A percentile compares a stretch with the other conserved stretches of the same genome.
Evolutionary conservation across 2,888 invertebrate species (phyloP).

Genomic region (Netelia virgata): DNA sequence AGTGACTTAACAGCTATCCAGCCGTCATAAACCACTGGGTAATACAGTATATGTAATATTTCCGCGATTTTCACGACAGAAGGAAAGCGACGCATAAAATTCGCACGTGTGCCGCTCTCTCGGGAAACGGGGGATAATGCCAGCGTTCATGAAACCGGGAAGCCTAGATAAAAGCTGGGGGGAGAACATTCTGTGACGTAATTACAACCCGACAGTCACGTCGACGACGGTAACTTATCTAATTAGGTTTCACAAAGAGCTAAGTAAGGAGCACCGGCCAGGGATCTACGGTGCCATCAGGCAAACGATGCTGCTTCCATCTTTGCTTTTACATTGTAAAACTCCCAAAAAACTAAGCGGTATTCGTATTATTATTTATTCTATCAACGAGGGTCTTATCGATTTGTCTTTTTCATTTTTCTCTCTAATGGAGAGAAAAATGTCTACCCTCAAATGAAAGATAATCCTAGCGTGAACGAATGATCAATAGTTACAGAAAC

Average conservation of each 20-base stretch:
- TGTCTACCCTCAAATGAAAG: too few relatives aligned
- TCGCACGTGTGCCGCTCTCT: slow-evolving; percentile 26
- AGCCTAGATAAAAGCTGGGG: slow-evolving; percentile 55
- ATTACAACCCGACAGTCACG: slow-evolving; percentile 60
- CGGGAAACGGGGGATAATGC: slow-evolving; percentile 32
- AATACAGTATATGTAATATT: too few relatives aligned
- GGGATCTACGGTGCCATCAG: not conserved
- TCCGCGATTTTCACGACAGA: slow-evolving; percentile 40
- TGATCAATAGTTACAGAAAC: too few relatives aligned
- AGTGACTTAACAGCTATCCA: too few relatives aligned
- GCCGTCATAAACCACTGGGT: too few relatives aligned
- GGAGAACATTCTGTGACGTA: slow-evolving; percentile 53
- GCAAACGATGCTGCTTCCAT: not conserved
- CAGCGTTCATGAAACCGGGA: slow-evolving; percentile 25
- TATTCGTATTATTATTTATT: not conserved
- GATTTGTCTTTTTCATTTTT: not conserved
- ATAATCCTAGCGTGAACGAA: too few relatives aligned
- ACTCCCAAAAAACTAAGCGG: not conserved
- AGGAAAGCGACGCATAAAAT: slow-evolving; percentile 51
- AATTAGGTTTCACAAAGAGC: slow-evolving; percentile 58
- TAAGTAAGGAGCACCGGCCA: not conserved
- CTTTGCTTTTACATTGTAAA: slow-evolving; percentile 7
- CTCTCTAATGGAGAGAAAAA: too few relatives aligned
- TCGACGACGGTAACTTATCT: slow-evolving; percentile 60
- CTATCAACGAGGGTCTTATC: not conserved